Conservation (phyloP, 2,113 vertebrate species). For the Brienomyrus brachyistius region DNA sequence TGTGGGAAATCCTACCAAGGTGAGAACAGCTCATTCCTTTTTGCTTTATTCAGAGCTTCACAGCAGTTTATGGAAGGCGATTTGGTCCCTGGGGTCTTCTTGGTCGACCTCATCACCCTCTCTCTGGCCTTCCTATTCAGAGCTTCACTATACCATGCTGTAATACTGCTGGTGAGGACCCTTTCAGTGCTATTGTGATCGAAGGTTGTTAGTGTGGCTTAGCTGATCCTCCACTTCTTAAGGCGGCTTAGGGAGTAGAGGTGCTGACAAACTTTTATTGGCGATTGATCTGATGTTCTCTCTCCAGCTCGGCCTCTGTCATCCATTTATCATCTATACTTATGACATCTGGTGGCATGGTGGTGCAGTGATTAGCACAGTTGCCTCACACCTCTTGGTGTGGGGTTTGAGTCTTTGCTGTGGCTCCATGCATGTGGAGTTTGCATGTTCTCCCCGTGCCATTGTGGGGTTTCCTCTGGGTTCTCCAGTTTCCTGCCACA, state of each 20-base stretch:
- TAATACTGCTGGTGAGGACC: not conserved
- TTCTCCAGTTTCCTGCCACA: not conserved
- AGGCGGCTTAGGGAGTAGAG: not conserved
- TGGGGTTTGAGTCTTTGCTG: not conserved
- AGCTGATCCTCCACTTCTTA: not conserved
- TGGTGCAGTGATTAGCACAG: not conserved
- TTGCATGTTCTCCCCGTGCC: not conserved
- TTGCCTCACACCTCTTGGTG: not conserved
- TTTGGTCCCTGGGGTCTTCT: not conserved
- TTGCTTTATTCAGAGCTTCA: not conserved
- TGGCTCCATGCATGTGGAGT: not conserved
- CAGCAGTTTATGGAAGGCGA: not conserved
- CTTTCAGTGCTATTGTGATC: not conserved
- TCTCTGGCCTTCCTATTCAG: not conserved
- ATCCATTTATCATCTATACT: not conserved
- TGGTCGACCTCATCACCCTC: not conserved
- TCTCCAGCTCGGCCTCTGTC: not conserved
- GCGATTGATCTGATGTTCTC: not conserved
- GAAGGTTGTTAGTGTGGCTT: not conserved
- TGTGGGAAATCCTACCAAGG: not conserved
- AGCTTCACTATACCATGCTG: not conserved
- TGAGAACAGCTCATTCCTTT: not conserved
- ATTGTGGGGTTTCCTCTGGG: not conserved
- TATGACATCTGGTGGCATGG: not conserved
- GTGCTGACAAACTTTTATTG: not conserved